Evolutionary conservation across 1,140 invertebrate genomes (phyloP), one percentile per base, ranked within the genome.

Genomic region (Meteorus sp.): DNA sequence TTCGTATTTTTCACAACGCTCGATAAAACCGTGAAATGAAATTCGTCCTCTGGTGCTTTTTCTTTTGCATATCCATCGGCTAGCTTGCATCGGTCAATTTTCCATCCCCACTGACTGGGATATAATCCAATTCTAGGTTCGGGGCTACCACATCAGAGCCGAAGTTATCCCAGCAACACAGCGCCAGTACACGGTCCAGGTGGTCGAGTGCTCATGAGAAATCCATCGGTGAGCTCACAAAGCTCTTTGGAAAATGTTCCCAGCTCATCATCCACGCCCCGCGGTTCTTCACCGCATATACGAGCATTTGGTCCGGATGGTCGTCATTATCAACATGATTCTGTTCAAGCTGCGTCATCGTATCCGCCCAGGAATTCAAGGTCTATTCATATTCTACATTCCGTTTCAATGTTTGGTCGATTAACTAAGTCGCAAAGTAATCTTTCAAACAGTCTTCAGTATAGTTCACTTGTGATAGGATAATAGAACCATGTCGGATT

Each of bases 201-300:
- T 47, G 57, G 68, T 56, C 67, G 68, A 61, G 47, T 60, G 3
- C 55, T 74, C 4, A 68, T 64, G n/a, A 81, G 89, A 37, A 91
- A 89, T 2, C 86, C 89, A 11, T 91, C 89, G 9, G 85, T 90
- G 51, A 90, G 88, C n/a, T 91, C 89, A 11, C 89, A 92, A 69
- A 87, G 88, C 73, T 90, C 89, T 63, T 77, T 90, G 27, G 89
- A 92, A 66, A 86, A 85, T 56, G 85, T 85, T 43, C 85, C 88
- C 9, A 83, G 85, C 27, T 47, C 74, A 9, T 74, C 85, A 79
- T n/a, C n/a, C n/a, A 84, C 84, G 63, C 87, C 89, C 65, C 85
- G 89, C n/a, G 87, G 88, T 1, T 89, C 88, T 0, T 90, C 89
- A 0, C 89, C 89, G 0, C 89, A 90, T 62, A 91, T 92, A 55